Base-by-base conservation (phyloP, 2,113 vertebrate genomes). In the Myxocyprinus asiaticus region DNA sequence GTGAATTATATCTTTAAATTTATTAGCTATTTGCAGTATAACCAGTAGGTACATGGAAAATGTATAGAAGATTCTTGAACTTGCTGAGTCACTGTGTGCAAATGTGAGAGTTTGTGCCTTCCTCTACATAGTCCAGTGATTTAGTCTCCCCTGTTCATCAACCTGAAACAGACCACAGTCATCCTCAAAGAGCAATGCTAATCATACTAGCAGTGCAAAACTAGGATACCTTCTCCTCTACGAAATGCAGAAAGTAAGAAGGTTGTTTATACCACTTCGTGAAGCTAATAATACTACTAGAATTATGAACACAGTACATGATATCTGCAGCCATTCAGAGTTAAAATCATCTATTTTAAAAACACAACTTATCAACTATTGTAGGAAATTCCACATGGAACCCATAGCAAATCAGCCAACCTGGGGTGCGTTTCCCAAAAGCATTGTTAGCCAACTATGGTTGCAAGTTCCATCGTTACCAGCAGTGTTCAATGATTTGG, bases 161-260 rank as follows among this genome's bases (percentile, higher is more conserved):
- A 56, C 42, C 53, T 59, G 14, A 58, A 72, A 72, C 69, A 72
- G 69, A 58, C 42, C 4, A 10, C 55, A 45, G 42, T 59, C 53
- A 72, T 72, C 69, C 55, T 72, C 55, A 72, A 45, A 72, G 55
- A 59, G 55, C 55, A 72, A 72, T 17, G 55, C 69, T 59, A 72
- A 59, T 72, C 53, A 45, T 59, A 55, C 43, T 72, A 72, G 44
- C 42, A 17, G 42, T 59, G n/a, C n/a, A 59, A 47, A 71, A 72
- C 44, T 72, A 72, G 69, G 42, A 17, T 72, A 45, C n/a, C 43
- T 44, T 72, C n/a, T 59, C 43, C 67, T 70, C 22, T 10, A 59
- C 42, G 55, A 59, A 71, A 59, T 72, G 69, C 43, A 47, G 43
- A 45, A 59, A 72, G n/a, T 17, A 44, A n/a, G 69, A 58, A 71